Evolutionary conservation across 2,888 invertebrate species (phyloP), one percentile per base, ranked within the genome.

Genomic region (Lasius platythorax): DNA sequence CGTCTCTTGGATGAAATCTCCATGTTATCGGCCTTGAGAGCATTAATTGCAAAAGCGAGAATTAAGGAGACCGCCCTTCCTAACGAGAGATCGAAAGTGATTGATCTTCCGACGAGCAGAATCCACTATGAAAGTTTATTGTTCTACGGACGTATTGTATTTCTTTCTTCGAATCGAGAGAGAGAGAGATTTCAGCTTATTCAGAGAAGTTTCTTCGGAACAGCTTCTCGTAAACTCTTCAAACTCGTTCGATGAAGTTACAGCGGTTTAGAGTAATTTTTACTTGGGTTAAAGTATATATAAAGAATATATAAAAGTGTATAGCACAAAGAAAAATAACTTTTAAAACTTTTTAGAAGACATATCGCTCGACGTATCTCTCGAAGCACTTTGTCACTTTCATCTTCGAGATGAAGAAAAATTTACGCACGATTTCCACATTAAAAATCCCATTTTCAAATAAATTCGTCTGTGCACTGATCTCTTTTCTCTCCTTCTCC

Each of bases 1-100:
- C 87, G 89, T 87, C 92, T 91, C 86, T 93, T 91, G 73, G 91
- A 87, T 78, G 93, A 89, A 70, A 94, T 84, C 87, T 93, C 93
- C 94, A 94, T 93, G 46, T 23, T 82, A 56, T n/a, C 67, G 61
- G 66, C 68, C 81, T 73, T 61, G 68, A 72, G 73, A 83, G 58
- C 83, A 85, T 82, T 37, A 83, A 87, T 81, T 43, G 64, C 81
- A 46, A 75, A 67, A 68, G 18, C 28, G 23, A 50, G 53, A 64
- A 79, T 50, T 33, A 37, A 64, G 3, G n/a, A 18, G 40, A 76
- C 61, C 40, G 43, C 23, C 28, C 18, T 50, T 28, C 28, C 9
- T 78, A 12, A 23, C 50, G n/a, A 28, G 1, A 56, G 43, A 68
- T 37, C n/a, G 33, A 70, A 70, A 53, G 53, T 53, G 3, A 53